Conservation (phyloP, 2,888 invertebrate genomes). For the Coecobrya sp. region DNA sequence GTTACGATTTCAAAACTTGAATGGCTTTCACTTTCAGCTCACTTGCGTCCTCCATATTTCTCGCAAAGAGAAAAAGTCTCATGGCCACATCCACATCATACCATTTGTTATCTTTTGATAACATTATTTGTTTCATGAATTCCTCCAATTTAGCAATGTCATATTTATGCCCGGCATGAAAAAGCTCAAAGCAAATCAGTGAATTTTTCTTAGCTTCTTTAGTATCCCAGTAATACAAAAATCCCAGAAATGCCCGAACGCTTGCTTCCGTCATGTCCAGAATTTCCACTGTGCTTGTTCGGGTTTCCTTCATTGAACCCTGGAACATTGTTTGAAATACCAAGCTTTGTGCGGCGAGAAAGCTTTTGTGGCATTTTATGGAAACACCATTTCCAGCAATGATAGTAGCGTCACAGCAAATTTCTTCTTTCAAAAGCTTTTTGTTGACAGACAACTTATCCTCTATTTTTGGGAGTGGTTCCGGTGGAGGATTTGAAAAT, state of each 20-base stretch:
- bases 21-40: constrained; percentile 3
- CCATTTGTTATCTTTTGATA: not conserved
- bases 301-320: not conserved
- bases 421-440: not conserved
- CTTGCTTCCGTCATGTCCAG: constrained; percentile 2
- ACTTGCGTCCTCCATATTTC: not conserved
- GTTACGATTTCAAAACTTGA: constrained; percentile 21
- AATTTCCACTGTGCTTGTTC: not conserved
- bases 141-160: not conserved
- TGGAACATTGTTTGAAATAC: constrained; percentile 34
- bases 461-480: not conserved
- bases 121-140: not conserved
- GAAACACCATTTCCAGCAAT: not conserved
- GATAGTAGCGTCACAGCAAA: not conserved
- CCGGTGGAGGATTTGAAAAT: too few species aligned
- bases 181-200: not conserved
- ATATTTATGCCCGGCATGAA: constrained; percentile 37
- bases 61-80: not conserved
- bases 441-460: not conserved
- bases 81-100: constrained; percentile 29
- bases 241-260: constrained; percentile 15
- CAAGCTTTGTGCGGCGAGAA: constrained; percentile 1
- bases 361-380: not conserved
- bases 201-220: not conserved
- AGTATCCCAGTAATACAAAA: not conserved